phyloP scores from a whole-genome alignment of 1,140 invertebrate genomes.

The Drosophila melanica region DNA sequence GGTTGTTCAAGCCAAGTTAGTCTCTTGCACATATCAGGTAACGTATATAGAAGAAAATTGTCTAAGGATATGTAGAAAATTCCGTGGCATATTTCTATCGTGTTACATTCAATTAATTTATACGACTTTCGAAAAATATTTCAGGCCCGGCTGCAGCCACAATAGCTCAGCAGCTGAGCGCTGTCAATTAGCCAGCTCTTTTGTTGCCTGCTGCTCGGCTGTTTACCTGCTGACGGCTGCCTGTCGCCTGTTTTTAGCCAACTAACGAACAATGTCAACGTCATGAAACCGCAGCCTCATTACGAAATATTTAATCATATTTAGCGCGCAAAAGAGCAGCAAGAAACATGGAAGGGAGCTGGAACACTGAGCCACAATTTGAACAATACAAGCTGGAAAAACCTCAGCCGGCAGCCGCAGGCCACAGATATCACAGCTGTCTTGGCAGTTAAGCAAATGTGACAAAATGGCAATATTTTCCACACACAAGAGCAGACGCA shows the following conservation, averaged over 20 bases:
- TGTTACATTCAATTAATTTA: neutral
- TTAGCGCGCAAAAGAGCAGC: constrained; percentile 43
- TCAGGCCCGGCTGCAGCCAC: neutral
- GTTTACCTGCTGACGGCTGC: neutral
- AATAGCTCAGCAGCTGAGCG: constrained; percentile 40
- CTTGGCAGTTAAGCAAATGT: constrained; percentile 36
- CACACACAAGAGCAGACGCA: constrained; percentile 24
- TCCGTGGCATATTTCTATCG: neutral
- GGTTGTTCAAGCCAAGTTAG: no score
- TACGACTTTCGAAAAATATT: neutral
- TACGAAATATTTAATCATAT: constrained; percentile 82
- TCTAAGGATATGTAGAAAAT: neutral
- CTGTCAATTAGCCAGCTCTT: constrained; percentile 65
- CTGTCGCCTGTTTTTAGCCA: constrained; percentile 9
- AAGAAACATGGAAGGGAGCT: neutral
- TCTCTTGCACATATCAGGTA: no score
- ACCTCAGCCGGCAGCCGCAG: constrained; percentile 66
- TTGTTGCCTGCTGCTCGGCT: neutral
- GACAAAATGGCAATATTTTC: constrained; percentile 58
- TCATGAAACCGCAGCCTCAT: constrained; percentile 68
- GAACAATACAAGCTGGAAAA: constrained; percentile 64
- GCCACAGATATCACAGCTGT: constrained; percentile 52
- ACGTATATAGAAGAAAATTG: no score
- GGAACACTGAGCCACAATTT: constrained; percentile 46
- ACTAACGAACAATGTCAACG: constrained; percentile 48